Base-by-base conservation (phyloP, 2,113 vertebrate species). In the Hippolais icterina region DNA sequence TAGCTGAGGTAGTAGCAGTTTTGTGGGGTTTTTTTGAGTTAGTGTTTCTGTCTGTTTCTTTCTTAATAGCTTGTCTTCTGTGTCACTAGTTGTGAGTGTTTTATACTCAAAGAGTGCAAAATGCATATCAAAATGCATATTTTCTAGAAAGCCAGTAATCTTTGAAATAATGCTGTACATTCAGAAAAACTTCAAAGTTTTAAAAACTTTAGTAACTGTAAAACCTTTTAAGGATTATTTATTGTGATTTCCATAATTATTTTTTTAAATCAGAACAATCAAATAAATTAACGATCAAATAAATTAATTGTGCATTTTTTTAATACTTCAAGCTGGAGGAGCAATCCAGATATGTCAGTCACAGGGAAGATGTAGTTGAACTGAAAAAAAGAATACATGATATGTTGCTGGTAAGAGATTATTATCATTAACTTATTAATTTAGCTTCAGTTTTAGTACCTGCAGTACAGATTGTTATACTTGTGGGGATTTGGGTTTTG, bases 301-400 rank as follows among this genome's bases (percentile, higher is more conserved):
- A 74, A 1, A 6, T 89, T 92, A 56, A 80, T 5, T 77, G 7
- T 61, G 5, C 4, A 11, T 94, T 93, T 93, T 88, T 94, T 89
- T 81, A 96, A 54, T 57, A 65, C 15, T 97, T 95, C 66, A 97
- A 99, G 99, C 97, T 99, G 29, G 99, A 99, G 96, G 98, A 99
- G 89, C 98, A 99, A 75, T 99, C 98, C 54, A 99, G 98, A 89
- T 98, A 90, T 13, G 83, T 98, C 96, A 98, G 95, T 80, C 97
- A 98, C 82, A 99, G 98, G 89, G 99, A 99, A 75, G 99, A 99
- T 96, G 97, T 98, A n/a, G 89, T 94, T 41, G 97, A 98, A 72
- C 54, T 99, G 93, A 99, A 98, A 96, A 99, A 98, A 97, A 99
- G 98, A 96, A 98, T 99, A 53, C 98, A 97, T 78, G 99, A 99